Percentiles rank a stretch among this genome's conserved stretches.
Evolutionary conservation across 2,888 invertebrate species (phyloP).

Genomic region (Antheraea yamamai): DNA sequence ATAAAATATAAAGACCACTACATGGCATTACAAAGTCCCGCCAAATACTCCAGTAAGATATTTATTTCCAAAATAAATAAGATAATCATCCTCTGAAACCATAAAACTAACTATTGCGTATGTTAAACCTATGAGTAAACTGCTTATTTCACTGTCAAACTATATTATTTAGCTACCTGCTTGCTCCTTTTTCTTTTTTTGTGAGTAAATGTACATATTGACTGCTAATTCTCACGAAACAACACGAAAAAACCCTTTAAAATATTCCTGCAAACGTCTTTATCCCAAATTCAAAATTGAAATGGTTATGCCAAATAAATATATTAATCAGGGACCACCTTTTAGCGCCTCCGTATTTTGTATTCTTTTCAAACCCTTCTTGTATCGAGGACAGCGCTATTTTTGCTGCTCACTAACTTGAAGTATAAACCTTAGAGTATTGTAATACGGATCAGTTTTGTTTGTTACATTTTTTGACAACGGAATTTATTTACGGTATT

Average conservation of each 20-base stretch:
- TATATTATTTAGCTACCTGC: slow-evolving; percentile 5
- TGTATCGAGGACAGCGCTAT: slow-evolving; percentile 33
- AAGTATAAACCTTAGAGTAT: slow-evolving; percentile 22
- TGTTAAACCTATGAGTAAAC: not conserved
- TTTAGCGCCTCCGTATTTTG: slow-evolving; percentile 75
- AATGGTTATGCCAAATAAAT: slow-evolving; percentile 42
- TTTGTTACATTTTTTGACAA: not conserved
- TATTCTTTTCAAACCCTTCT: slow-evolving; percentile 52
- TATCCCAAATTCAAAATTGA: slow-evolving; percentile 55
- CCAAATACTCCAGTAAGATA: too few species aligned
- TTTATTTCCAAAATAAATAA: too few species aligned
- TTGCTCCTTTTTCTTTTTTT: slow-evolving; percentile 28
- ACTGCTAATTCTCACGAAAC: slow-evolving; percentile 55
- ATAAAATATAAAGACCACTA: too few species aligned
- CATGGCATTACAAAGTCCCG: too few species aligned
- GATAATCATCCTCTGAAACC: too few species aligned
- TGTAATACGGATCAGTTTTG: slow-evolving; percentile 31
- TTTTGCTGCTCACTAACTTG: slow-evolving; percentile 18
- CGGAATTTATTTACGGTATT: slow-evolving; percentile 26
- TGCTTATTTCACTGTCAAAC: not conserved
- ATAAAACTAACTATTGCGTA: too few species aligned
- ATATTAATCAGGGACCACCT: slow-evolving; percentile 60
- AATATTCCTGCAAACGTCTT: slow-evolving; percentile 48
- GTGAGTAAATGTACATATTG: slow-evolving; percentile 12
- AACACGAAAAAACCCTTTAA: slow-evolving; percentile 38